These are phyloP conservation scores for Chorisops tibialis DNA, from an alignment of 2,888 invertebrate species.

Conservation along the genomic window DNA sequence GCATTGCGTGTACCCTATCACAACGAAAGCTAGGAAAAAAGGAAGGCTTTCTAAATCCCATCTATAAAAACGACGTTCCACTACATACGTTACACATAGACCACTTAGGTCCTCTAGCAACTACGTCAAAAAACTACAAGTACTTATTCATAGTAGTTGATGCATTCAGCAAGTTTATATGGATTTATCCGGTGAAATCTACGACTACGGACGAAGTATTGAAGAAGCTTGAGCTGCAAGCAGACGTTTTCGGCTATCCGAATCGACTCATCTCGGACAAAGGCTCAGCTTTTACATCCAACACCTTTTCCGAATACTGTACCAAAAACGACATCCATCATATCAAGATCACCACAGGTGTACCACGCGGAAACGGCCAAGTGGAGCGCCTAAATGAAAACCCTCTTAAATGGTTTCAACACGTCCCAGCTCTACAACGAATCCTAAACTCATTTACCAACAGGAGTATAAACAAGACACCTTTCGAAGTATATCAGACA, in stretches of 20 bases:
- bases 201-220: background rate
- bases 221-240: background rate
- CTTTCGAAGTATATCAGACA: background rate
- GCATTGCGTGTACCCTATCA: conserved; percentile 28
- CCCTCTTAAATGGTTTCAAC: background rate
- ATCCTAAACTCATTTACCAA: background rate
- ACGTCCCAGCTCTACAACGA: background rate
- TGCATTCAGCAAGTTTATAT: too few species aligned
- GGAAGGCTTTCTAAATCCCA: too few species aligned
- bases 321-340: background rate
- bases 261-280: background rate
- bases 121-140: too few species aligned
- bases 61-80: too few species aligned
- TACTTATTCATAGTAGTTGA: too few species aligned
- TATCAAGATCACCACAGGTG: background rate
- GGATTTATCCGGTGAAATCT: conserved; percentile 38
- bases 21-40: conserved; percentile 38
- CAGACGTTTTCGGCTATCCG: background rate
- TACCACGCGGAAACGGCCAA: background rate
- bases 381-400: conserved; percentile 3
- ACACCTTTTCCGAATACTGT: background rate
- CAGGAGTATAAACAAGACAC: background rate
- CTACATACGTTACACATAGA: too few species aligned
- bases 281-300: background rate
- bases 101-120: too few species aligned